Evolutionary conservation across 2,113 vertebrate genomes (phyloP), one percentile per base, ranked within the genome.

Genomic region (Nymphicus hollandicus): DNA sequence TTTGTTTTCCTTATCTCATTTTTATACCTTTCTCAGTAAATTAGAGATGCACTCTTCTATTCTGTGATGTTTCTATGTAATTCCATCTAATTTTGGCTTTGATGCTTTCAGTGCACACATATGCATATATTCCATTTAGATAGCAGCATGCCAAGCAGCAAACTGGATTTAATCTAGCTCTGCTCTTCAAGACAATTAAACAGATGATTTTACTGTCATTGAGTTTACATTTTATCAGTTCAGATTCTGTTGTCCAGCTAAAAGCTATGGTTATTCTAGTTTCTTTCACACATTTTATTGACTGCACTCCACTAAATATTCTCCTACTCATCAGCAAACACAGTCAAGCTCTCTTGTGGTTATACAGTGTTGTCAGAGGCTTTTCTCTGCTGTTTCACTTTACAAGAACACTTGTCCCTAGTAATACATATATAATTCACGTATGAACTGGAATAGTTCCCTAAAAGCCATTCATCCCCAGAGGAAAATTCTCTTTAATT

Each of bases 391-490:
- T 77, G 14, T 81, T 96, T 86, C 56, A 55, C 35, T 95, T 95
- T 71, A 52, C 60, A 93, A 76, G 86, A 92, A 85, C 81, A 74
- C 66, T 95, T 92, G 86, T 92, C 66, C 86, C 29, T 78, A 35
- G 65, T 70, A 96, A 82, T 92, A 94, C 52, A 87, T 82, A 85
- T 88, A 93, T 90, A 95, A 95, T 81, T 79, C 92, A 92, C 49
- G 4, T 83, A 63, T 91, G 91, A 96, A 89, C n/a, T 88, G 37
- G 35, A 89, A 68, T 49, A 35, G 35, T 74, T 96, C 28, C 80
- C 88, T 4, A 27, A 39, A 58, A 96, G 88, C 70, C 50, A 66
- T 79, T 85, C 77, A 66, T 86, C 47, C 91, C 65, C 44, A 77
- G 60, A 88, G 61, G 73, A 96, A 97, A 90, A 56, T 66, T 56